phyloP scores from a whole-genome alignment of 2,888 invertebrate species.

The Cryptus armator region DNA sequence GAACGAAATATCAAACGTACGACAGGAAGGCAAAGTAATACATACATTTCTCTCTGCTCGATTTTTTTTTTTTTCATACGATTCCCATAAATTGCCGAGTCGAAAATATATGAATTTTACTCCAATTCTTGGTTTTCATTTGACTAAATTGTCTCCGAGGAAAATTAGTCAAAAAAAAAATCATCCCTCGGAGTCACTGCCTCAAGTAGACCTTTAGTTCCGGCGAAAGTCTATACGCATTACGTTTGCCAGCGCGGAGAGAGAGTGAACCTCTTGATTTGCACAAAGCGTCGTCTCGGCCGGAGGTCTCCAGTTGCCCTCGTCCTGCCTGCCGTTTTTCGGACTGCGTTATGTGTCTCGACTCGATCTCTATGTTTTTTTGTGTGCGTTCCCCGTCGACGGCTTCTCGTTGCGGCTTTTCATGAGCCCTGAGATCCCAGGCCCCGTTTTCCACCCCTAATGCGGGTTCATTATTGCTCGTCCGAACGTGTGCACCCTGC shows the following conservation, averaged over 20 bases:
- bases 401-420: slow-evolving; percentile 51
- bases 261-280: slow-evolving; percentile 34
- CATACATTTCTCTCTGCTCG: not conserved
- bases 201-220: not conserved
- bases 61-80: not conserved
- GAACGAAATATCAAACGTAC: too few species aligned
- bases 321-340: not conserved
- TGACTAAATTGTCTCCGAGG: not conserved
- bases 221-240: not conserved
- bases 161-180: not conserved
- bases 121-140: not conserved
- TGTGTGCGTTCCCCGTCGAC: not conserved
- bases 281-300: slow-evolving; percentile 11
- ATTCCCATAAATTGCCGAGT: not conserved
- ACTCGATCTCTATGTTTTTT: not conserved
- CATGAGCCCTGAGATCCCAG: slow-evolving; percentile 59
- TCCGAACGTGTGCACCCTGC: slow-evolving; percentile 74
- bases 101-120: not conserved
- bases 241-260: slow-evolving; percentile 3
- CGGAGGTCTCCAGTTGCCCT: slow-evolving; percentile 8
- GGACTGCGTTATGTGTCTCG: too few species aligned
- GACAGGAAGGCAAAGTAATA: not conserved
- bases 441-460: slow-evolving; percentile 75
- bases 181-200: not conserved
- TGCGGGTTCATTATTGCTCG: slow-evolving; percentile 82